Evolutionary conservation across 2,888 invertebrate species (phyloP).

Genomic region (Hirtodrosophila alboralis): DNA sequence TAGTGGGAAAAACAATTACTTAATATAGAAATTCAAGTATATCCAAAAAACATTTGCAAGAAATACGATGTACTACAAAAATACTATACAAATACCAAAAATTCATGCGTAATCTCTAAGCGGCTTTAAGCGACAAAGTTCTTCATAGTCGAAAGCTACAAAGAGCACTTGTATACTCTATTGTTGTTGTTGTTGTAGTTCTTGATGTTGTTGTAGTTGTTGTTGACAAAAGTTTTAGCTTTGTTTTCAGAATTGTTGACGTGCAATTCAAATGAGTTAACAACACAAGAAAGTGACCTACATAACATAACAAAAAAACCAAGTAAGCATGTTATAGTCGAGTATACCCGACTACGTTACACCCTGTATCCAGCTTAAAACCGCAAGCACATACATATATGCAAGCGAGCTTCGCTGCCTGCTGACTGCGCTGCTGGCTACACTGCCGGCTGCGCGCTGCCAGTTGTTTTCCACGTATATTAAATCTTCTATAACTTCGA

Average conservation of each 20-base stretch:
- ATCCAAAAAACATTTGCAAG: too few relatives aligned
- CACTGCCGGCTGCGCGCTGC: too few relatives aligned
- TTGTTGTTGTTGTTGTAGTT: constrained; percentile 24
- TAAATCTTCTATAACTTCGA: too few relatives aligned
- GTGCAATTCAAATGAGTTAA: constrained; percentile 79
- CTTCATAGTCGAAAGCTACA: constrained; percentile 20
- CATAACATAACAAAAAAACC: constrained; percentile 34
- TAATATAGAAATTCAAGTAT: too few relatives aligned
- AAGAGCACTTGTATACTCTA: constrained; percentile 16
- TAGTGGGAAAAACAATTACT: too few relatives aligned
- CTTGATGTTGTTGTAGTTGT: constrained; percentile 25
- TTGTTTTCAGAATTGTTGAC: constrained; percentile 77
- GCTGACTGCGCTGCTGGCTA: too few relatives aligned
- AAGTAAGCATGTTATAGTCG: too few relatives aligned
- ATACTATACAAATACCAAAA: constrained; percentile 21
- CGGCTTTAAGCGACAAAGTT: constrained; percentile 51
- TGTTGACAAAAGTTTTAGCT: constrained; percentile 71
- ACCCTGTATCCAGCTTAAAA: too few relatives aligned
- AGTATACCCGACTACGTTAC: too few relatives aligned
- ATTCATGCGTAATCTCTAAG: constrained; percentile 26
- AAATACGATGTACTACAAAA: constrained; percentile 15
- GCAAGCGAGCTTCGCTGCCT: too few relatives aligned
- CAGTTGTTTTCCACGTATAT: too few relatives aligned
- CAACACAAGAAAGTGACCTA: constrained; percentile 60
- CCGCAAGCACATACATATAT: too few relatives aligned